phyloP scores from a whole-genome alignment of 1,140 invertebrate species.

The Epicauta chinensis region DNA sequence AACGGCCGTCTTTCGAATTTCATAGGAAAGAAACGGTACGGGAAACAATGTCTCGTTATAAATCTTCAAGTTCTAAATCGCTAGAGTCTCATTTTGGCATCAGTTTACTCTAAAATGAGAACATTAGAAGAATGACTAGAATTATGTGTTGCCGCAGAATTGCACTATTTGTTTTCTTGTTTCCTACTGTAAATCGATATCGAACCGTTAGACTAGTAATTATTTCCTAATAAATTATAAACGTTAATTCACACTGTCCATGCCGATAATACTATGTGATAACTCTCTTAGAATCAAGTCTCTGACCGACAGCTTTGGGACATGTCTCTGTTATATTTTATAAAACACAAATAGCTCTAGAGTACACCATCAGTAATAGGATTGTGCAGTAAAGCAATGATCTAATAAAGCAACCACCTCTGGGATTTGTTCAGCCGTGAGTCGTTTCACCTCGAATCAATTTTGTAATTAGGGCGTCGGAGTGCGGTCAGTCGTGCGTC shows the following conservation, averaged over 20 bases:
- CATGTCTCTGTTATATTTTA: slow-evolving; percentile 8
- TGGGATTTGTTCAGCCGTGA: slow-evolving; percentile 34
- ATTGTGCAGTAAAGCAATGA: slow-evolving; percentile 38
- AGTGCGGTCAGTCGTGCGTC: slow-evolving; percentile 30
- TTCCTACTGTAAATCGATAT: too few species aligned
- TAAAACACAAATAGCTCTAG: slow-evolving; percentile 20
- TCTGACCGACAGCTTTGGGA: neutral
- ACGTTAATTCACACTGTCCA: neutral
- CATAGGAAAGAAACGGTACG: too few species aligned
- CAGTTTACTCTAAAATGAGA: slow-evolving; percentile 14
- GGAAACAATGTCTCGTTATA: neutral
- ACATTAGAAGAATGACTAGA: slow-evolving; percentile 4
- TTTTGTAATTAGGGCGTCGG: slow-evolving; percentile 36
- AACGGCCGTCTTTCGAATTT: too few species aligned
- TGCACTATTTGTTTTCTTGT: neutral
- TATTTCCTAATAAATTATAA: too few species aligned
- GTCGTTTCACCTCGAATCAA: slow-evolving; percentile 38
- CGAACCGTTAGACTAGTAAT: too few species aligned
- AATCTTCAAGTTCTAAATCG: slow-evolving; percentile 4
- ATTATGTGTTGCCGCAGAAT: slow-evolving; percentile 14
- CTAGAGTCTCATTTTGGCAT: slow-evolving; percentile 14
- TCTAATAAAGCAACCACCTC: slow-evolving; percentile 38
- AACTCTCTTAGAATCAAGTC: slow-evolving; percentile 1
- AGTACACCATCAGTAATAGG: slow-evolving; percentile 30
- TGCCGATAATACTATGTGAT: slow-evolving; percentile 11